phyloP scores from a whole-genome alignment of 1,140 invertebrate genomes.

The Physella acuta region DNA sequence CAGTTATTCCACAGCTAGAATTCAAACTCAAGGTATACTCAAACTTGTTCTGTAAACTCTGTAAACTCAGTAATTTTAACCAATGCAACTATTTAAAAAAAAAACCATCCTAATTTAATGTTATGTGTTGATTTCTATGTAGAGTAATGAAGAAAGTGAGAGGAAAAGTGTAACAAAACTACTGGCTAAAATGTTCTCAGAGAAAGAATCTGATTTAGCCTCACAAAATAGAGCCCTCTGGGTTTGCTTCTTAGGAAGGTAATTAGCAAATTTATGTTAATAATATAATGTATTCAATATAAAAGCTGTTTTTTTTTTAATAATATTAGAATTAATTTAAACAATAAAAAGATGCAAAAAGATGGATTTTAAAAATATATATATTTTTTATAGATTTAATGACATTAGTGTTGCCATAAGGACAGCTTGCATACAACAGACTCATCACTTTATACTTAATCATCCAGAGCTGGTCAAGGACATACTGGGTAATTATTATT shows the following conservation, averaged over 20 bases:
- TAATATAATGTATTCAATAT: too few species aligned
- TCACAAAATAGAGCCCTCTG: constrained; percentile 82
- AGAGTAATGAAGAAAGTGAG: constrained; percentile 84
- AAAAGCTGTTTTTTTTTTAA: too few species aligned
- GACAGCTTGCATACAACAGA: constrained; percentile 94
- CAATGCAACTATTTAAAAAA: neutral
- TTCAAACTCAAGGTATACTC: constrained; percentile 66
- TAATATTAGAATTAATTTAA: too few species aligned
- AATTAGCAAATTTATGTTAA: too few species aligned
- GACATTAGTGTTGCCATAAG: constrained; percentile 89
- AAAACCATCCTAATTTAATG: neutral
- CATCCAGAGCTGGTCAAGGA: constrained; percentile 88
- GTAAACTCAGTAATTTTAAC: neutral
- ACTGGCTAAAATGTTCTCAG: constrained; percentile 94
- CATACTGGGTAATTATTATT: constrained; percentile 78
- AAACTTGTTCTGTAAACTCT: neutral
- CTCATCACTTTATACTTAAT: constrained; percentile 94
- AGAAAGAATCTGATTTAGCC: constrained; percentile 87
- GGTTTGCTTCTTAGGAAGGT: constrained; percentile 82
- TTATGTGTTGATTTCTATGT: constrained; percentile 25
- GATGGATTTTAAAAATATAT: neutral
- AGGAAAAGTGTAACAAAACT: constrained; percentile 84
- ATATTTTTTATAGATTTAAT: constrained; percentile 75
- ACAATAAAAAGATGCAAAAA: too few species aligned
- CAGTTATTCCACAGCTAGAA: constrained; percentile 90